Evolutionary conservation across 2,113 vertebrate species (phyloP), one percentile per base, ranked within the genome.

Genomic region (Chrysochloris asiatica): DNA sequence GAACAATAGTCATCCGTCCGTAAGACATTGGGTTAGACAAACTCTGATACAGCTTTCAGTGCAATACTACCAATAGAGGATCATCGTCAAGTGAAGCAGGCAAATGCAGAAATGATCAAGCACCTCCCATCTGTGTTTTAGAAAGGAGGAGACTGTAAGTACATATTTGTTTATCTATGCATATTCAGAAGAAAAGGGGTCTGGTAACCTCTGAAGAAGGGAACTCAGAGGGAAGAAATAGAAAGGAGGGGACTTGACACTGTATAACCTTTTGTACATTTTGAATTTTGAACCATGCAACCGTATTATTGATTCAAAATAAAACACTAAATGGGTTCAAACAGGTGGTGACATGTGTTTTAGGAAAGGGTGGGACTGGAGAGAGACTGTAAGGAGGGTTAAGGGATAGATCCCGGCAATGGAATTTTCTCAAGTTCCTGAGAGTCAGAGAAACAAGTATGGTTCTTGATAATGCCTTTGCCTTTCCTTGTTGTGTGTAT

Each of bases 261-360:
- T 33, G 3, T 54, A 43, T 10, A 17, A 13, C 41, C n/a, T 73
- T 89, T 41, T 43, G 65, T 80, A 48, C 17, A 59, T 73, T 61
- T 83, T 87, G 47, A 87, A 50, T 73, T 83, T 83, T 69, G 84
- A 92, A 69, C 9, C 24, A 61, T 86, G 48, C 50, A 76, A 71
- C 59, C 75, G 1, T 88, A 36, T 83, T 91, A 76, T 38, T 6
- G 72, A 26, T 59, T 81, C 82, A 87, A 91, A 94, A 84, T 86
- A 93, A 56, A 89, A 94, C 52, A 85, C 94, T 80, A 87, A 92
- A 82, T 76, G 21, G n/a, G 1, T 36, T 48, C 72, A 47, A 73
- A 79, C 26, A 50, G 8, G 17, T 76, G 3, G 24, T 83, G 50
- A 16, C n/a, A 54, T 72, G 14, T 63, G 38, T 72, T 78, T 52